Evolutionary conservation across 2,113 vertebrate species (phyloP).

Genomic region (Carassius carassius): DNA sequence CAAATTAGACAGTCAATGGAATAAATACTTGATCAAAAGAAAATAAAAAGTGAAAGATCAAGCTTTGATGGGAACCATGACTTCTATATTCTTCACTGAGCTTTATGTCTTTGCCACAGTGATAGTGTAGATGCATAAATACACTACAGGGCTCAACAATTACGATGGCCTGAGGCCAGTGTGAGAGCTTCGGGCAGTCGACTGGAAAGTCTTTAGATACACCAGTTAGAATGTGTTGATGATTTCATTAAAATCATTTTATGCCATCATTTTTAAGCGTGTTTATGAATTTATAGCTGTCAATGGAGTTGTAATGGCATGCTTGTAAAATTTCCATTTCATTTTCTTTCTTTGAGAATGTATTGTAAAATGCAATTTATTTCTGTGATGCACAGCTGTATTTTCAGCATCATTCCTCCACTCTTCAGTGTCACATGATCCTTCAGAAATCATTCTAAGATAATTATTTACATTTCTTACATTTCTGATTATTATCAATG

Average conservation of each 20-base stretch:
- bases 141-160: neutral
- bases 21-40: conserved; percentile 40
- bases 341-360: too few species aligned
- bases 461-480: neutral
- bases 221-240: neutral
- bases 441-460: too few species aligned
- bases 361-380: too few species aligned
- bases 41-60: neutral
- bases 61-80: neutral
- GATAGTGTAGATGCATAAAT: neutral
- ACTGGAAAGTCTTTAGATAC: neutral
- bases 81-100: neutral
- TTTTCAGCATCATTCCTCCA: too few species aligned
- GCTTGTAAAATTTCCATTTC: neutral
- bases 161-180: neutral
- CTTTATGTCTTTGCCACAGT: neutral
- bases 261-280: neutral
- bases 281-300: neutral
- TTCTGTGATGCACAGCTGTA: too few species aligned
- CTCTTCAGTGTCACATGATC: too few species aligned
- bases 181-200: neutral
- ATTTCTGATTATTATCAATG: neutral
- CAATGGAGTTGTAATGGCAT: neutral
- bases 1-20: conserved; percentile 12
- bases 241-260: neutral